These are phyloP conservation scores for Microhierax caerulescens DNA, from an alignment of 2,797 vertebrate species.

Conservation along the genomic window DNA sequence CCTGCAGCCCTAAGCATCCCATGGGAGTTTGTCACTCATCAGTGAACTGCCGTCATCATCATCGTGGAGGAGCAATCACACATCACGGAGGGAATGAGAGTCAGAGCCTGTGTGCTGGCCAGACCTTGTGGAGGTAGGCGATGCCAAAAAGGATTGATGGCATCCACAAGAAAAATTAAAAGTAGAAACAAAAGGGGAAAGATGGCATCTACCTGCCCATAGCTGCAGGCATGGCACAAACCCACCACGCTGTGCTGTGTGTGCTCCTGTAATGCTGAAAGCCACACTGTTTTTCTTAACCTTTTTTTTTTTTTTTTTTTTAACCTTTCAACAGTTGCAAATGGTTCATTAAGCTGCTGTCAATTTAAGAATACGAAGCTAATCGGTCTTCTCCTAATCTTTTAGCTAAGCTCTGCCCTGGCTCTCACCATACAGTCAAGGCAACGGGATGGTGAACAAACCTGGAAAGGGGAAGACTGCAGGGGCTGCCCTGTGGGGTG, in stretches of 20 bases:
- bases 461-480: background rate
- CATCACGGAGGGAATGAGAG: background rate
- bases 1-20: background rate
- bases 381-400: background rate
- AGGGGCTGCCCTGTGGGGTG: background rate
- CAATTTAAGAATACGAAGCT: background rate
- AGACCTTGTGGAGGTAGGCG: rapidly evolving
- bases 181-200: background rate
- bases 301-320: background rate
- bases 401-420: background rate
- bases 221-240: background rate
- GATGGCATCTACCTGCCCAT: rapidly evolving
- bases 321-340: background rate
- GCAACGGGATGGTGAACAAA: background rate
- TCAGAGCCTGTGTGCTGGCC: rapidly evolving
- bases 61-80: rapidly evolving
- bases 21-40: background rate
- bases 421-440: rapidly evolving
- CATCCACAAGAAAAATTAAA: background rate
- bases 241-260: background rate
- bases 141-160: background rate
- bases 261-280: background rate
- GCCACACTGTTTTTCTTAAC: rapidly evolving
- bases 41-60: background rate
- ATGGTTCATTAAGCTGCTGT: background rate